These are phyloP conservation scores for Cydia amplana DNA, from an alignment of 1,140 invertebrate genomes.

Conservation along the genomic window DNA sequence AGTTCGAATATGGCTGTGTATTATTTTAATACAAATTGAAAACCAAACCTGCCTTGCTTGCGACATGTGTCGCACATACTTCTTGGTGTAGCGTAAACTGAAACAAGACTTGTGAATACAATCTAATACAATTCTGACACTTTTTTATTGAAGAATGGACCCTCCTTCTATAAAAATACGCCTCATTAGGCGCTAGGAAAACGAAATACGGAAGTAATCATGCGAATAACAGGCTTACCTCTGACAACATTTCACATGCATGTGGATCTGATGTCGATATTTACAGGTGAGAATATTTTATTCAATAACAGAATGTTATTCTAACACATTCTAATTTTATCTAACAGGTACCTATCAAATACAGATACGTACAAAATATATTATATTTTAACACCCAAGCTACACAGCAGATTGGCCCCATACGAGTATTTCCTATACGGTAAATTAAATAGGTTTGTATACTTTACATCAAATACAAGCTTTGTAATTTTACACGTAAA, in stretches of 20 bases:
- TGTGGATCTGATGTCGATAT: neutral
- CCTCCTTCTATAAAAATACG: neutral
- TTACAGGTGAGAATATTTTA: neutral
- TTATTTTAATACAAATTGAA: too few species aligned
- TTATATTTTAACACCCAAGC: too few species aligned
- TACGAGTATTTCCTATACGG: too few species aligned
- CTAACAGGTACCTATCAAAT: too few species aligned
- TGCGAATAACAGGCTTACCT: neutral
- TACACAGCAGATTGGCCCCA: too few species aligned
- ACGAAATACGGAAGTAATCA: slow-evolving; percentile 6
- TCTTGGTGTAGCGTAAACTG: neutral
- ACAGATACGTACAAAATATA: too few species aligned
- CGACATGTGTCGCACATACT: too few species aligned
- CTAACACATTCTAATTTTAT: neutral
- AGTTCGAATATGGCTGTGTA: too few species aligned
- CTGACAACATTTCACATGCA: neutral
- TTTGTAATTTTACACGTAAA: too few species aligned
- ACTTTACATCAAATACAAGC: too few species aligned
- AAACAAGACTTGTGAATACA: neutral
- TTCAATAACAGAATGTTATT: neutral
- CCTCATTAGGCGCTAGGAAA: neutral
- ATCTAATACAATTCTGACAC: neutral
- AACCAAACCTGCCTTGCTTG: too few species aligned
- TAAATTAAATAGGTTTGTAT: too few species aligned
- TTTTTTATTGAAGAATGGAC: neutral